phyloP scores from a whole-genome alignment of 2,888 invertebrate species.

The Phoronis australis region DNA sequence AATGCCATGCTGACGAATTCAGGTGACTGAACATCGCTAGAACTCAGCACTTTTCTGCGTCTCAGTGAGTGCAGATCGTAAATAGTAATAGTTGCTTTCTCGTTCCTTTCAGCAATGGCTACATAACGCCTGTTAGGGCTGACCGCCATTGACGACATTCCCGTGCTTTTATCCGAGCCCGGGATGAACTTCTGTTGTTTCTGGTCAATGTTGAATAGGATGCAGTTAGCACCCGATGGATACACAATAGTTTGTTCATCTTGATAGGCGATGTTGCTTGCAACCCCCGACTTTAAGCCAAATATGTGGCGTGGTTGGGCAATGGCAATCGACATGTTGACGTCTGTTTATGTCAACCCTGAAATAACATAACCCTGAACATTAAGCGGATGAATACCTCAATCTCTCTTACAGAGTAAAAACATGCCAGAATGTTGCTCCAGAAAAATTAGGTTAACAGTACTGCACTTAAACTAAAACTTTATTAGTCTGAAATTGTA shows the following conservation, averaged over 20 bases:
- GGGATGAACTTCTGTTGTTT: conserved; percentile 54
- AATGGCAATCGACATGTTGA: conserved; percentile 49
- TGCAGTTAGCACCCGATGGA: conserved; percentile 54
- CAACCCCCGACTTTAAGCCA: conserved; percentile 49
- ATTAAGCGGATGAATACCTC: no score
- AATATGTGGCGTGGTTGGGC: conserved; percentile 51
- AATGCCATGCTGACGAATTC: conserved; percentile 72
- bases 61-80: conserved; percentile 54
- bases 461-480: no score
- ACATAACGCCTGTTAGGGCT: conserved; percentile 53
- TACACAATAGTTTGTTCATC: conserved; percentile 55
- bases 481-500: no score
- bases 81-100: conserved; percentile 53
- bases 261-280: conserved; percentile 49
- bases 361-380: no score
- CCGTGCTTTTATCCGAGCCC: conserved; percentile 52
- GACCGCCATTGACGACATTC: conserved; percentile 53
- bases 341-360: no score
- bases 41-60: conserved; percentile 51
- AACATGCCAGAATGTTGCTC: no score
- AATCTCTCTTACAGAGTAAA: no score
- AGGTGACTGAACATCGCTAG: conserved; percentile 53
- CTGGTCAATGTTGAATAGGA: conserved; percentile 54
- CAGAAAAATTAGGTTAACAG: no score
- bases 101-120: conserved; percentile 52